Conservation (phyloP, 2,797 vertebrate genomes). For the Morus bassanus region DNA sequence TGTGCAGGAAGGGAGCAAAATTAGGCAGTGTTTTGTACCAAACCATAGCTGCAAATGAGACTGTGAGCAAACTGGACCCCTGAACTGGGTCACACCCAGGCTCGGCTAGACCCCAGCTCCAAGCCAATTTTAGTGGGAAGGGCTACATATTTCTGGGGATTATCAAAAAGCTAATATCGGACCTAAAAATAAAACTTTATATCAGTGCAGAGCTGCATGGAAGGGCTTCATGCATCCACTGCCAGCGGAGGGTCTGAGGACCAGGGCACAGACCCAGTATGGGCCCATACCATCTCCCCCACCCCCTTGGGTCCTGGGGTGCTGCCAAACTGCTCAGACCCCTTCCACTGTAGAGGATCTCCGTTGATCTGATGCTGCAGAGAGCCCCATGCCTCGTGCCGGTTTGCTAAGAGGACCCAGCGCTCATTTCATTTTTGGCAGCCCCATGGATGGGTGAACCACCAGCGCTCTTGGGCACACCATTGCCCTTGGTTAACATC, state of each 20-base stretch:
- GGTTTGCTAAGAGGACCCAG: not conserved
- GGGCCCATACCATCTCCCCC: not conserved
- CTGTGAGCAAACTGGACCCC: not conserved
- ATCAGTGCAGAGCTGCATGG: not conserved
- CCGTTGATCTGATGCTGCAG: not conserved
- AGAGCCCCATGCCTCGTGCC: accelerated
- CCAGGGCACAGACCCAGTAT: not conserved
- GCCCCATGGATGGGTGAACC: not conserved
- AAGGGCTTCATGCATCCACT: not conserved
- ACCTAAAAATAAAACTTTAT: not conserved
- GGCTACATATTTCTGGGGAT: not conserved
- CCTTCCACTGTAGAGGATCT: not conserved
- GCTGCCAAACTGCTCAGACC: not conserved
- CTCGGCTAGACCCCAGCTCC: not conserved
- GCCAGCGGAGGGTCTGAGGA: not conserved
- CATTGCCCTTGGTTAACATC: accelerated
- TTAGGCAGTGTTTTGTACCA: not conserved
- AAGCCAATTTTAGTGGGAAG: not conserved
- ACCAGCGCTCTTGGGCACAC: accelerated
- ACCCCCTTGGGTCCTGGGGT: not conserved
- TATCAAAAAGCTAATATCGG: not conserved
- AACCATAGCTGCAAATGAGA: accelerated
- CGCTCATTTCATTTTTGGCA: not conserved
- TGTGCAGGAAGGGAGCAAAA: not conserved
- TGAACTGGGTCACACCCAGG: not conserved